phyloP scores from a whole-genome alignment of 2,888 invertebrate genomes.

The Leptarthrus brevirostris region DNA sequence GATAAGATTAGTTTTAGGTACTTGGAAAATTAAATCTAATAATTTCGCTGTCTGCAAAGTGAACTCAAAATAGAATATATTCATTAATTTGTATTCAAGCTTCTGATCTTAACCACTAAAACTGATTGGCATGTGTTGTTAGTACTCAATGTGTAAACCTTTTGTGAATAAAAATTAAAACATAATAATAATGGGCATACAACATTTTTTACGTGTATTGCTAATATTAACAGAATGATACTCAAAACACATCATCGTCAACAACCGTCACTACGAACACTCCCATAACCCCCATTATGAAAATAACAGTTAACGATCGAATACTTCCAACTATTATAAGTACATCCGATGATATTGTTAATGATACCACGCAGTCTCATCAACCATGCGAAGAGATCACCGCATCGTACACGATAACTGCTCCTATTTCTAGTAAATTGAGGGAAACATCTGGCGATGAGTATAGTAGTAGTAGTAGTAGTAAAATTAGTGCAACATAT shows the following conservation, averaged over 20 bases:
- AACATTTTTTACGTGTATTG: conserved; percentile 42
- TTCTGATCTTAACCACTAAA: too few species aligned
- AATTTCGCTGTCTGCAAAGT: too few species aligned
- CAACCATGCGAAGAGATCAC: conserved; percentile 53
- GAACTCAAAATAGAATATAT: too few species aligned
- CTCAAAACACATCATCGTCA: conserved; percentile 60
- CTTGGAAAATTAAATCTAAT: too few species aligned
- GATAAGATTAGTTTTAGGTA: too few species aligned
- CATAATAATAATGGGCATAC: background rate
- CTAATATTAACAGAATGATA: conserved; percentile 64
- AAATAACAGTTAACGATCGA: conserved; percentile 56
- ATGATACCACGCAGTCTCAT: conserved; percentile 23
- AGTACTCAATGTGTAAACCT: background rate
- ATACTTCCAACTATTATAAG: conserved; percentile 54
- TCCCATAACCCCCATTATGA: conserved; percentile 51
- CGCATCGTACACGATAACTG: conserved; percentile 55
- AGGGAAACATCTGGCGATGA: conserved; percentile 40
- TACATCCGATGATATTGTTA: conserved; percentile 38
- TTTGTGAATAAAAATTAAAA: background rate
- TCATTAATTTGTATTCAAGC: too few species aligned
- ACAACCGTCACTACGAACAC: conserved; percentile 41
- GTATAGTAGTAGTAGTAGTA: conserved; percentile 54
- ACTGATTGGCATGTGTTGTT: too few species aligned
- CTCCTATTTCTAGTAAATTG: conserved; percentile 48
- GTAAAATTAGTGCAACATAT: conserved; percentile 61